Evolutionary conservation across 2,113 vertebrate species (phyloP).

Genomic region (Actinemys pallida): DNA sequence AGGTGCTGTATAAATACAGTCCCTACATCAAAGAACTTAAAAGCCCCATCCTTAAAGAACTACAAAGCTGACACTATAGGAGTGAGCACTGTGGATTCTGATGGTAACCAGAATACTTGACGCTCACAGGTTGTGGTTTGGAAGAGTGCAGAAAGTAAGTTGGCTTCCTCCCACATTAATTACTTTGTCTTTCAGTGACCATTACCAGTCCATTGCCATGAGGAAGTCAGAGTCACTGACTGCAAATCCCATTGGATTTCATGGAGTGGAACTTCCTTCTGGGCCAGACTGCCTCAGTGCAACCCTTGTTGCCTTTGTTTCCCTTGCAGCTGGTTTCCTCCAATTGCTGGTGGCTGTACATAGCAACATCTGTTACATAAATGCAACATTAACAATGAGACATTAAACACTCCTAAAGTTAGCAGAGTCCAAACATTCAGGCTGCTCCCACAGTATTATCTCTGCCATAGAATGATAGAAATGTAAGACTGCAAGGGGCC

Average conservation of each 20-base stretch:
- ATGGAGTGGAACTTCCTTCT: slow-evolving; percentile 15
- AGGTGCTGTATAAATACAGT: not conserved
- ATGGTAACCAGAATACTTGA: not conserved
- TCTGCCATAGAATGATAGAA: accelerated
- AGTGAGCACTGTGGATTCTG: not conserved
- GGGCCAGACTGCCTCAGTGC: slow-evolving; percentile 1
- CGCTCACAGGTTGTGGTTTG: not conserved
- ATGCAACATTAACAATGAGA: accelerated
- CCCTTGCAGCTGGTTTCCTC: slow-evolving; percentile 57
- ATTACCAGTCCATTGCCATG: accelerated
- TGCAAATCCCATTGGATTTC: accelerated
- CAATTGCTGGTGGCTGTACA: not conserved
- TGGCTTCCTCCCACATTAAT: not conserved
- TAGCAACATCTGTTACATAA: not conserved
- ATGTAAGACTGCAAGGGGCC: not conserved
- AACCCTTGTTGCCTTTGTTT: not conserved
- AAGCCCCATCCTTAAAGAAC: not conserved
- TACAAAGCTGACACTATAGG: not conserved
- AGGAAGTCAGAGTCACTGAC: not conserved
- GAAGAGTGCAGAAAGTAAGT: not conserved
- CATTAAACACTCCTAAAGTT: accelerated
- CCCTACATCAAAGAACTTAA: not conserved
- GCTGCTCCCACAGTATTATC: not conserved
- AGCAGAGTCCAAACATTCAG: accelerated
- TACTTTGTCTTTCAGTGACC: accelerated